phyloP scores from a whole-genome alignment of 2,888 invertebrate species.

The Sesia bembeciformis region DNA sequence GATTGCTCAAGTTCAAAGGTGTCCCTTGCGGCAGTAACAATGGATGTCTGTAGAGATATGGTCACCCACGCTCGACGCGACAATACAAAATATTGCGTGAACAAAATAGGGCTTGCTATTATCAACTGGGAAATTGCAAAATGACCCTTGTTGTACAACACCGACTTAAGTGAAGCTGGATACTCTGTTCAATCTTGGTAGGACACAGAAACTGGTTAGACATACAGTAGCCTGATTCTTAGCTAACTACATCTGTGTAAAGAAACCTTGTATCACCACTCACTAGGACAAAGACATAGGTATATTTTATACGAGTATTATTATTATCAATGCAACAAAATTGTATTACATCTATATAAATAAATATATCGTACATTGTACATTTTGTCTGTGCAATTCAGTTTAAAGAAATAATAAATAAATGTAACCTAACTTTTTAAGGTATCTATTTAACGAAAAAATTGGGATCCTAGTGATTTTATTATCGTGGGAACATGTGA shows the following conservation, averaged over 20 bases:
- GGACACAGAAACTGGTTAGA: constrained; percentile 4
- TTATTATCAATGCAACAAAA: too few species aligned
- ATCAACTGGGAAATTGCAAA: neutral
- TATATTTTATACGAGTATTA: too few species aligned
- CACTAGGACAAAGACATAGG: too few species aligned
- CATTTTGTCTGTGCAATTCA: too few species aligned
- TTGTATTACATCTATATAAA: too few species aligned
- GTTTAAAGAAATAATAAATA: too few species aligned
- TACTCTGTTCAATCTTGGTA: neutral
- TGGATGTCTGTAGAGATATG: constrained; percentile 16
- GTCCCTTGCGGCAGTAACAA: constrained; percentile 27
- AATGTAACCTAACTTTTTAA: too few species aligned
- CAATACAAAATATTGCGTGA: constrained; percentile 20
- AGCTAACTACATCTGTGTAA: constrained; percentile 1
- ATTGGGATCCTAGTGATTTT: too few species aligned
- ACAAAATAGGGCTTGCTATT: neutral
- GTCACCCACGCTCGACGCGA: constrained; percentile 20
- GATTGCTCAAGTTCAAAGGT: constrained; percentile 41
- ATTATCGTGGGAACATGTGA: too few species aligned
- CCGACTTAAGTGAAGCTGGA: neutral
- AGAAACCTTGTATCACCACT: too few species aligned
- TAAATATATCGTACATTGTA: too few species aligned
- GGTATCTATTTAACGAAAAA: too few species aligned
- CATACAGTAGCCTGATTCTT: constrained; percentile 7
- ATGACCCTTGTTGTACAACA: neutral